Evolutionary conservation across 2,888 invertebrate species (phyloP).

Genomic region (Hirtodrosophila cameraria): DNA sequence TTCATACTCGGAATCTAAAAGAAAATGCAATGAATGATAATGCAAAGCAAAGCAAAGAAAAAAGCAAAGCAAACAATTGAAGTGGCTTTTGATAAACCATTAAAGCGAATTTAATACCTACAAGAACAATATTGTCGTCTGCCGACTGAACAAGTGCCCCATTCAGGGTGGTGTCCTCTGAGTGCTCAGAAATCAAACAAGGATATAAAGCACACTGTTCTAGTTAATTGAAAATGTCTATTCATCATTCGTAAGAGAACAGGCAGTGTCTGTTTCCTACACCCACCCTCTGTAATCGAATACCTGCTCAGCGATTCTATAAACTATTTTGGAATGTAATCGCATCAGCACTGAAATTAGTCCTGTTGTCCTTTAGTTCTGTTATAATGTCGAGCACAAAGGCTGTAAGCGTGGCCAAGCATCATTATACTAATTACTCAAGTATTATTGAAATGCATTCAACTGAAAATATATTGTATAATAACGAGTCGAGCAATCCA

Average conservation of each 20-base stretch:
- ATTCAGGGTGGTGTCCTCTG: constrained; percentile 25
- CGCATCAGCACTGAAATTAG: constrained; percentile 59
- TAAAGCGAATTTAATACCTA: constrained; percentile 72
- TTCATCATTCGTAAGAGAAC: constrained; percentile 68
- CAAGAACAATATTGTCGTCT: constrained; percentile 26
- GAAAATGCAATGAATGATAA: constrained; percentile 47
- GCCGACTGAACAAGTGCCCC: constrained; percentile 12
- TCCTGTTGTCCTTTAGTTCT: not conserved
- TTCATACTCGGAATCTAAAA: not conserved
- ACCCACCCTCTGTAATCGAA: constrained; percentile 52
- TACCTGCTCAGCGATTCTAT: constrained; percentile 55
- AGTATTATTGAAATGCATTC: constrained; percentile 81
- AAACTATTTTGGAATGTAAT: constrained; percentile 60
- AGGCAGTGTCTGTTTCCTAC: not conserved
- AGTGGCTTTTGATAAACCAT: constrained; percentile 82
- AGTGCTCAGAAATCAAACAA: constrained; percentile 49
- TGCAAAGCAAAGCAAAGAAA: constrained; percentile 67
- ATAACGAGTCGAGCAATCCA: constrained; percentile 60
- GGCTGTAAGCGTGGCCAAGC: constrained; percentile 61
- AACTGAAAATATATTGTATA: constrained; percentile 63
- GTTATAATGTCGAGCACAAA: not conserved
- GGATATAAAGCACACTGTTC: constrained; percentile 49
- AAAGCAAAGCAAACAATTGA: constrained; percentile 73
- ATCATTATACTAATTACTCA: constrained; percentile 80
- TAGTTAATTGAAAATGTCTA: constrained; percentile 81